Percentiles rank a stretch among this genome's conserved stretches.
Evolutionary conservation across 2,797 vertebrate species (phyloP).

Genomic region (Pampus argenteus): DNA sequence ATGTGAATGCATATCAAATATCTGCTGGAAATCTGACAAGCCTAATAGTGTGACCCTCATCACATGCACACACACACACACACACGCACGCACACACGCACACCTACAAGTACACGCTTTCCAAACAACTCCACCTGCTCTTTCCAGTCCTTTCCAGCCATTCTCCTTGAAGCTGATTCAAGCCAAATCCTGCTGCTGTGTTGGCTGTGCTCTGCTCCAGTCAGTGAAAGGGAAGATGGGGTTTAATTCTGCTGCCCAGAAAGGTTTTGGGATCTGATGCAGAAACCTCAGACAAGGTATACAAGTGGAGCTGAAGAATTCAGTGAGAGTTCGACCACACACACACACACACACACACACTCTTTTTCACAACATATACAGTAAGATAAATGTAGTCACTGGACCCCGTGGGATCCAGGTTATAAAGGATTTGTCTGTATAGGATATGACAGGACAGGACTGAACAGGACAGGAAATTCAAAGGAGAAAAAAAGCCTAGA

Average conservation of each 20-base stretch:
- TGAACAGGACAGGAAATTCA: constrained; percentile 6
- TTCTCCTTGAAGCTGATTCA: constrained; percentile 41
- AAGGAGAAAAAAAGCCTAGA: constrained; percentile 28
- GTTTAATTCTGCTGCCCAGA: constrained; percentile 67
- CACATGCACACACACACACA: constrained; percentile 9
- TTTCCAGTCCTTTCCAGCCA: constrained; percentile 57
- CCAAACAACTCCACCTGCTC: constrained; percentile 74
- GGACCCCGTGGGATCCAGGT: constrained; percentile 17
- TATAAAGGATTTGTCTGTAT: constrained; percentile 37
- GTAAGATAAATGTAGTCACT: constrained; percentile 31
- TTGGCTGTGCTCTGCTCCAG: constrained; percentile 45
- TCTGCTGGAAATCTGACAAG: constrained; percentile 54
- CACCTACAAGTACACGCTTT: constrained; percentile 27
- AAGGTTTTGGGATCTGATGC: constrained; percentile 47
- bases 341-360: constrained; percentile 48
- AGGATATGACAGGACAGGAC: constrained; percentile 18
- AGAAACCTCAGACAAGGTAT: constrained; percentile 58
- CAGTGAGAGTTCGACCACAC: constrained; percentile 54
- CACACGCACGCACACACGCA: constrained; percentile 17
- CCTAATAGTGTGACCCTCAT: constrained; percentile 32
- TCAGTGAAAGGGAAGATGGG: constrained; percentile 53
- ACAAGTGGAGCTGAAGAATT: constrained; percentile 32
- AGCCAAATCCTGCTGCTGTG: constrained; percentile 62
- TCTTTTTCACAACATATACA: constrained; percentile 38
- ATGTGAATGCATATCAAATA: constrained; percentile 54